Conservation (phyloP, 1,140 invertebrate genomes). For the honey bee (Apis mellifera) region Amel_HAv3.1 CM009931.2:22528001-22528500, state of each 20-base stretch:
- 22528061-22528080: too few relatives aligned
- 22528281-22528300: slow-evolving; percentile 51
- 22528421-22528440: neutral
- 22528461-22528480: neutral
- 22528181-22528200: neutral
- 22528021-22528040: too few relatives aligned
- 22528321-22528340: slow-evolving; percentile 66
- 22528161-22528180: neutral
- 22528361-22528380: slow-evolving; percentile 57
- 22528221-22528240: slow-evolving; percentile 8
- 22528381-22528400: slow-evolving; percentile 17
- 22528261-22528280: slow-evolving; percentile 23
- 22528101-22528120: neutral
- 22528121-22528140: neutral
- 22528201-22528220: slow-evolving; percentile 2
- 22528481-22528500: neutral
- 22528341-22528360: slow-evolving; percentile 58
- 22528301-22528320: slow-evolving; percentile 51
- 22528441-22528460: slow-evolving; percentile 16
- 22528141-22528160: neutral
- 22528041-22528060: too few relatives aligned
- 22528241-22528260: neutral
- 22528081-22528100: too few relatives aligned
- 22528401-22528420: slow-evolving; percentile 51
- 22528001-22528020: neutral